These are phyloP conservation scores for Hypanus sabinus DNA, from an alignment of 2,113 vertebrate species.

Conservation along the genomic window DNA sequence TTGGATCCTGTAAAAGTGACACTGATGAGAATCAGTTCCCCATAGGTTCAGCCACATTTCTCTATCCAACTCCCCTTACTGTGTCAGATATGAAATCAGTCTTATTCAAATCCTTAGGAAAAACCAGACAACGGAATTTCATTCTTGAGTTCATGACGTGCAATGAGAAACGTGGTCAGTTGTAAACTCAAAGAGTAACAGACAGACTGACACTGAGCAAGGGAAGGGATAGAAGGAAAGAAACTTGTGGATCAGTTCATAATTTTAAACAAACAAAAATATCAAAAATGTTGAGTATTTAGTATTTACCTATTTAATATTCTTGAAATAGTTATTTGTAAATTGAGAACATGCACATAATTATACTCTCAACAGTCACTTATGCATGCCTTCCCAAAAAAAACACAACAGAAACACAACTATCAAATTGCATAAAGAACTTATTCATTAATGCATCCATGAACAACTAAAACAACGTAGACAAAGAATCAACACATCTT, in stretches of 20 bases:
- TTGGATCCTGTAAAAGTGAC: not conserved
- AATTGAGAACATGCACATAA: not conserved
- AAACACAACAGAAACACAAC: not conserved
- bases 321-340: no score
- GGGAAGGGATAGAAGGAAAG: not conserved
- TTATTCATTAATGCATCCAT: not conserved
- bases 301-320: no score
- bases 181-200: not conserved
- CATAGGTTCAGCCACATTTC: slow-evolving; percentile 6
- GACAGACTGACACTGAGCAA: not conserved
- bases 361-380: not conserved
- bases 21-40: not conserved
- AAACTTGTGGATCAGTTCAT: not conserved
- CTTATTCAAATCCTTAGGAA: not conserved
- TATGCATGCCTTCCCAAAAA: no score
- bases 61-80: not conserved
- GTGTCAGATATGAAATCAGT: not conserved
- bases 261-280: not conserved
- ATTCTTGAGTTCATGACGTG: not conserved
- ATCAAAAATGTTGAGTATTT: not conserved
- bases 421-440: not conserved
- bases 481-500: not conserved
- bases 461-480: not conserved
- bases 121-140: no score
- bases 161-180: slow-evolving; percentile 5